Percentiles rank a stretch among this genome's conserved stretches.
phyloP scores from a whole-genome alignment of 2,888 invertebrate species.

The Drosophila barbarae region DNA sequence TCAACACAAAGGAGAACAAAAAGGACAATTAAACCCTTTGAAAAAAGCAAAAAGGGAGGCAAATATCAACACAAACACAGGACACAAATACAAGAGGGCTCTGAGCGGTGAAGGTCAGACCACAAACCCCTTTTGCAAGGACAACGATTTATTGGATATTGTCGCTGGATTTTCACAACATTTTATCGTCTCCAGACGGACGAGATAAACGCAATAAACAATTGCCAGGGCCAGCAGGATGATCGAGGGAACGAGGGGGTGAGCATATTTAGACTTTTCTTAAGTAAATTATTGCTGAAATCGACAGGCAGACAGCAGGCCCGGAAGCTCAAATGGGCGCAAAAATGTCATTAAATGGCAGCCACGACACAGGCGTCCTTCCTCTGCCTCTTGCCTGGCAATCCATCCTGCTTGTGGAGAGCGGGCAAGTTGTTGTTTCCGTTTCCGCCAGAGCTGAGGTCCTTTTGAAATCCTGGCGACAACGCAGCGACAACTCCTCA shows the following conservation, averaged over 20 bases:
- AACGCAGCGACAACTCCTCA: slow-evolving; percentile 42
- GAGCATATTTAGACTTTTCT: slow-evolving; percentile 66
- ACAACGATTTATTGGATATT: slow-evolving; percentile 74
- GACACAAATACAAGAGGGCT: not conserved
- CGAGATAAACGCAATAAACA: slow-evolving; percentile 70
- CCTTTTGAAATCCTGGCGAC: slow-evolving; percentile 55
- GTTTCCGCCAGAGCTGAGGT: slow-evolving; percentile 67
- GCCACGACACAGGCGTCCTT: slow-evolving; percentile 37
- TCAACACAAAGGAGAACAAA: slow-evolving; percentile 65
- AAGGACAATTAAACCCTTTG: slow-evolving; percentile 72
- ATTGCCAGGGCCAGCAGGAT: slow-evolving; percentile 40
- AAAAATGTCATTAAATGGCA: slow-evolving; percentile 71
- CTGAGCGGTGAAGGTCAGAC: slow-evolving; percentile 53
- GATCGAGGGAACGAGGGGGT: not conserved
- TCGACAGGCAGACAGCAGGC: slow-evolving; percentile 47
- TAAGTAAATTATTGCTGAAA: slow-evolving; percentile 71
- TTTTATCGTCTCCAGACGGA: slow-evolving; percentile 65
- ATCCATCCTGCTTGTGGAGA: slow-evolving; percentile 27
- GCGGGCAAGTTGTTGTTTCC: slow-evolving; percentile 71
- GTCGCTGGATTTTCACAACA: slow-evolving; percentile 61
- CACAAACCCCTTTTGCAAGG: slow-evolving; percentile 14
- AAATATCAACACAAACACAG: slow-evolving; percentile 49
- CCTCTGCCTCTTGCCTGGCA: not conserved
- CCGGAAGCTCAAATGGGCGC: slow-evolving; percentile 70
- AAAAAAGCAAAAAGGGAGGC: slow-evolving; percentile 46